Evolutionary conservation across 2,113 vertebrate genomes (phyloP).

Genomic region (Leucosticte australis): DNA sequence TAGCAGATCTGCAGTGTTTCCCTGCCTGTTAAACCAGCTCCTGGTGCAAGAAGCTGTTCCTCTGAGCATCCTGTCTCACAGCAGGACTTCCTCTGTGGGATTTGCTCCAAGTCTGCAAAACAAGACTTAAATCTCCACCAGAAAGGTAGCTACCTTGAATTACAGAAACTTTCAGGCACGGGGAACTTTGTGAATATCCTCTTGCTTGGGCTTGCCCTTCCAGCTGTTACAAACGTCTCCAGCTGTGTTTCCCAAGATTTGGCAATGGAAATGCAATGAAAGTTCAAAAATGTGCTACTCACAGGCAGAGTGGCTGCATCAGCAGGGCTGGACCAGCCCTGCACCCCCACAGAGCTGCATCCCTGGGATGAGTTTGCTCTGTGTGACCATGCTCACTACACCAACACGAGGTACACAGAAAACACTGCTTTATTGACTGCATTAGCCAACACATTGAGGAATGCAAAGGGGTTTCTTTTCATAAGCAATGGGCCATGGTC

Average conservation of each 20-base stretch:
- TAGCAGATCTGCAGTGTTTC: not conserved
- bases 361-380: not conserved
- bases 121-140: not conserved
- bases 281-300: not conserved
- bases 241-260: not conserved
- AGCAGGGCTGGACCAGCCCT: not conserved
- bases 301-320: not conserved
- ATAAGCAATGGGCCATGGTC: constrained; percentile 70
- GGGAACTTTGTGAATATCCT: not conserved
- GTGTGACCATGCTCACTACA: not conserved
- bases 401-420: constrained; percentile 81
- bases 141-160: not conserved
- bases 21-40: not conserved
- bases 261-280: not conserved
- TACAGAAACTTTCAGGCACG: not conserved
- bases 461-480: constrained; percentile 67
- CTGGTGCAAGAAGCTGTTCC: not conserved
- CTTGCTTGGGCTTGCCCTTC: not conserved
- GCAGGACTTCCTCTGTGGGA: not conserved
- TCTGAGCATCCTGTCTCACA: not conserved
- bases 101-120: not conserved
- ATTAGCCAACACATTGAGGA: constrained; percentile 90
- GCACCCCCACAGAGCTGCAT: not conserved
- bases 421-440: constrained; percentile 99
- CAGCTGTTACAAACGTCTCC: not conserved